These are phyloP conservation scores for Bicyclus anynana DNA, from an alignment of 1,140 invertebrate species.

Conservation along the genomic window DNA sequence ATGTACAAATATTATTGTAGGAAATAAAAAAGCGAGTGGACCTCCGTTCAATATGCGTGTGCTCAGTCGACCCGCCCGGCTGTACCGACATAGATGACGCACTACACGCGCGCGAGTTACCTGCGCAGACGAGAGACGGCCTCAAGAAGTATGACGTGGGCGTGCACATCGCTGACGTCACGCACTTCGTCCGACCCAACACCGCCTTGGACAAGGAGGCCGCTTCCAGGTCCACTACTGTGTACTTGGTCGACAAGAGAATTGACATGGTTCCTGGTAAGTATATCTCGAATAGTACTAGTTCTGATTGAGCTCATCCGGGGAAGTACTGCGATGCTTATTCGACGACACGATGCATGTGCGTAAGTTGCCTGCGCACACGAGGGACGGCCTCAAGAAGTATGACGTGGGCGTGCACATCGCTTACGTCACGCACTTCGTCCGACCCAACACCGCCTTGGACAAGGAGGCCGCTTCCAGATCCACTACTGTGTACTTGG, in stretches of 20 bases:
- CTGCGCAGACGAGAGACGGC: constrained; percentile 86
- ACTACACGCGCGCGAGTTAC: constrained; percentile 89
- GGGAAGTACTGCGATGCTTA: not conserved
- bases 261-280: constrained; percentile 92
- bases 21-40: constrained; percentile 89
- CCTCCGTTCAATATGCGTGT: constrained; percentile 90
- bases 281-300: too few relatives aligned
- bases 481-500: constrained; percentile 94
- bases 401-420: constrained; percentile 94
- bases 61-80: constrained; percentile 98
- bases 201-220: constrained; percentile 94
- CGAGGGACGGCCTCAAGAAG: constrained; percentile 79
- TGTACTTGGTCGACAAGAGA: constrained; percentile 93
- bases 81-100: constrained; percentile 99
- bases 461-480: constrained; percentile 91
- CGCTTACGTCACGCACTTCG: constrained; percentile 96
- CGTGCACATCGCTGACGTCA: constrained; percentile 97
- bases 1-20: constrained; percentile 60
- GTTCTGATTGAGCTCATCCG: too few relatives aligned
- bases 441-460: constrained; percentile 90
- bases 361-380: constrained; percentile 84
- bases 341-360: constrained; percentile 97
- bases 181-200: constrained; percentile 93
- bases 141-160: constrained; percentile 80
- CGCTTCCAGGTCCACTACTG: constrained; percentile 90